These are phyloP conservation scores for Pseudomyrmex pallidus DNA, from an alignment of 1,140 invertebrate species.

Conservation along the genomic window DNA sequence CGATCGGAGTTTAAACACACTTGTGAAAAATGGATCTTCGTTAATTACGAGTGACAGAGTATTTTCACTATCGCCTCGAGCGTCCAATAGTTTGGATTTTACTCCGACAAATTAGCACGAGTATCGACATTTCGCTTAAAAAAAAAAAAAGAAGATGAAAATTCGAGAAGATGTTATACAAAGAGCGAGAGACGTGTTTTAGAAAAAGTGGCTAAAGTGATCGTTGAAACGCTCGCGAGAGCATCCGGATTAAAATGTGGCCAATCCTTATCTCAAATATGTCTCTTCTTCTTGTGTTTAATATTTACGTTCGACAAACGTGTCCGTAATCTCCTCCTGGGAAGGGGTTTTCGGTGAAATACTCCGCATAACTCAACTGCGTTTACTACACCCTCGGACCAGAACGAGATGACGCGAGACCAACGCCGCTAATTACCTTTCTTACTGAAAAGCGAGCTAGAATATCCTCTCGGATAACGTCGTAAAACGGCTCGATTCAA, in stretches of 20 bases:
- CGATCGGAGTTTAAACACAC: no score
- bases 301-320: neutral
- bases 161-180: no score
- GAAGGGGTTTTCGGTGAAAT: neutral
- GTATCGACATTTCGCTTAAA: no score
- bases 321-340: neutral
- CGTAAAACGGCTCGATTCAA: slow-evolving; percentile 54
- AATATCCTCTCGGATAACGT: slow-evolving; percentile 18
- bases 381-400: neutral
- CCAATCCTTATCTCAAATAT: neutral
- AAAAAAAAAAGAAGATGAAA: no score
- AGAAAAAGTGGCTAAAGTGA: neutral
- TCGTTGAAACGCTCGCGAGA: neutral
- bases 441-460: neutral
- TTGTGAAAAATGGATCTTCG: no score
- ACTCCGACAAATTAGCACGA: no score
- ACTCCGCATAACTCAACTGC: neutral
- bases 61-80: no score
- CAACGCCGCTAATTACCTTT: slow-evolving; percentile 21
- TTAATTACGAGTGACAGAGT: no score
- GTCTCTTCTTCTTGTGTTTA: neutral
- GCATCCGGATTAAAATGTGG: neutral
- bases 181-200: neutral
- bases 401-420: neutral
- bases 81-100: no score